Conservation (phyloP, 2,113 vertebrate genomes). For the Falco punctatus region DNA sequence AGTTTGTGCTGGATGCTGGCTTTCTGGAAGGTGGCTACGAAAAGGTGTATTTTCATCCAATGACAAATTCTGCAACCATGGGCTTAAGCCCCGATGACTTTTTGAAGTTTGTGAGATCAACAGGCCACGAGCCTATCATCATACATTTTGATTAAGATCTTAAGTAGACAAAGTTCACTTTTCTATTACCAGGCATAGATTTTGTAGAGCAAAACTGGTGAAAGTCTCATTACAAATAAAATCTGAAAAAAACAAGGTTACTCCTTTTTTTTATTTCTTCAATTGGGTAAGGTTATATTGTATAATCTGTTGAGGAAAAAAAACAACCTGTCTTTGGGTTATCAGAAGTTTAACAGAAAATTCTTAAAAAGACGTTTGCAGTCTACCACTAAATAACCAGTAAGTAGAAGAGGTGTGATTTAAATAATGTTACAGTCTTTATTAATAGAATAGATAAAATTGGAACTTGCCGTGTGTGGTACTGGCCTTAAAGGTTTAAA, state of each 20-base stretch:
- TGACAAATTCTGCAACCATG: slow-evolving; percentile 91
- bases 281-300: background rate
- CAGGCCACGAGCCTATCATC: slow-evolving; percentile 85
- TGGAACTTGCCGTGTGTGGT: background rate
- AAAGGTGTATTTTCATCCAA: slow-evolving; percentile 90
- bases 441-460: background rate
- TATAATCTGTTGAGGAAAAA: background rate
- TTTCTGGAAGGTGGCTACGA: slow-evolving; percentile 83
- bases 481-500: background rate
- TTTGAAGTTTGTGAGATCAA: slow-evolving; percentile 85
- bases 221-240: background rate
- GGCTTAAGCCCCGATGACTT: slow-evolving; percentile 86
- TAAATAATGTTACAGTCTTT: background rate
- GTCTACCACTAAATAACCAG: background rate
- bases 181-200: background rate
- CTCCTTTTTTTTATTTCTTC: background rate
- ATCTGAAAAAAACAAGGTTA: background rate
- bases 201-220: background rate
- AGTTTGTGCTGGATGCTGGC: slow-evolving; percentile 84
- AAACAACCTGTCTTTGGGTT: background rate
- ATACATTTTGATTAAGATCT: slow-evolving; percentile 67
- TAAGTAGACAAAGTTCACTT: background rate
- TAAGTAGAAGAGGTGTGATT: background rate
- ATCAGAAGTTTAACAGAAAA: background rate
- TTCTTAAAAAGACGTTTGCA: background rate